Evolutionary conservation across 2,113 vertebrate species (phyloP).

Genomic region (Oncorhynchus gorbuscha): DNA sequence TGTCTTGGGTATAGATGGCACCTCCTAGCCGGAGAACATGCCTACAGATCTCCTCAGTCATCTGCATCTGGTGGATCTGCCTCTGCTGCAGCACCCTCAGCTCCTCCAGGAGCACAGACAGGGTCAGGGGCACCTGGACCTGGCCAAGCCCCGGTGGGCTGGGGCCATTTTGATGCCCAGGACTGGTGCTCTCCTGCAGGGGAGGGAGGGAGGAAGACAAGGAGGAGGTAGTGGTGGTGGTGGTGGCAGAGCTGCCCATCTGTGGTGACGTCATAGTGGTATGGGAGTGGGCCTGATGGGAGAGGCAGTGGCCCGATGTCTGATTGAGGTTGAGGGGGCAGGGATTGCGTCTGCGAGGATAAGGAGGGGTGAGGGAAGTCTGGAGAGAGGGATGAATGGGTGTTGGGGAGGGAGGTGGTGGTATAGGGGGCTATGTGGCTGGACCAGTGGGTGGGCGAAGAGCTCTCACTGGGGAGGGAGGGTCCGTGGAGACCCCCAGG

Average conservation of each 20-base stretch:
- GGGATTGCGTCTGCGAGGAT: constrained; percentile 75
- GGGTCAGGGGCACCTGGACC: constrained; percentile 64
- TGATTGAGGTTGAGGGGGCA: constrained; percentile 59
- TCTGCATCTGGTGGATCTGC: constrained; percentile 93
- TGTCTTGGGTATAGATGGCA: constrained; percentile 73
- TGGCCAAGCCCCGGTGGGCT: constrained; percentile 56
- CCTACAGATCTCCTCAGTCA: constrained; percentile 90
- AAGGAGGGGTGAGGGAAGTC: constrained; percentile 77
- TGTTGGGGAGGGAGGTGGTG: constrained; percentile 75
- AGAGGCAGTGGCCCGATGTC: constrained; percentile 53
- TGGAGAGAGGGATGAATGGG: constrained; percentile 78
- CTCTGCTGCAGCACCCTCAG: constrained; percentile 87
- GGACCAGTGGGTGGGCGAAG: constrained; percentile 76
- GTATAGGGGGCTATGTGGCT: constrained; percentile 72
- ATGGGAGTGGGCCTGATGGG: constrained; percentile 63
- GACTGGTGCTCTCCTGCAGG: constrained; percentile 63
- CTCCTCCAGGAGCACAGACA: constrained; percentile 87
- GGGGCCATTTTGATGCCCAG: constrained; percentile 63
- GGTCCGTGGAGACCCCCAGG: constrained; percentile 77
- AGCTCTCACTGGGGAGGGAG: constrained; percentile 77
- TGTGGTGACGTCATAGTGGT: constrained; percentile 75
- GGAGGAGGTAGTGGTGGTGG: constrained; percentile 68
- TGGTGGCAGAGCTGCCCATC: constrained; percentile 74
- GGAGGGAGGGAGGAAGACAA: constrained; percentile 63
- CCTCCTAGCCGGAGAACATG: constrained; percentile 85